Percentiles rank a stretch among this genome's conserved stretches.
phyloP scores from a whole-genome alignment of 2,113 vertebrate genomes.

The Phylloscopus trochilus region DNA sequence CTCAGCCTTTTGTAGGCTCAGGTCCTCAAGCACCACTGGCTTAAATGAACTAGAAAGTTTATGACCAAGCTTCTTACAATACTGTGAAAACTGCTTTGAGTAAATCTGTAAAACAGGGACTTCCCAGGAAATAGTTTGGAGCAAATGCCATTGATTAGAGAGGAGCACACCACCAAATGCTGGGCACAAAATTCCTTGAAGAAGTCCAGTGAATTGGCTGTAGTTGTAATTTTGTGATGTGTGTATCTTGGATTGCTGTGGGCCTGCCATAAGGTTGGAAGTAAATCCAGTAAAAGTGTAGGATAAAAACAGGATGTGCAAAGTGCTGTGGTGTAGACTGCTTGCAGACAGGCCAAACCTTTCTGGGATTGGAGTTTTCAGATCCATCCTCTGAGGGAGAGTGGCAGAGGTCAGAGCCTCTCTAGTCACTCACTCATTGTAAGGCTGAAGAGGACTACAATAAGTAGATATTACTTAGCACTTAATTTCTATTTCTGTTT shows the following conservation, averaged over 20 bases:
- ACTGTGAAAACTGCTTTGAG: background rate
- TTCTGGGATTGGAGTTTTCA: background rate
- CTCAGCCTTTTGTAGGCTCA: background rate
- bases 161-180: background rate
- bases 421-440: background rate
- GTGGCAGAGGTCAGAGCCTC: background rate
- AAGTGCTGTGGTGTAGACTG: background rate
- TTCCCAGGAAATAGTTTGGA: background rate
- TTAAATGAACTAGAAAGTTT: background rate
- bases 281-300: background rate
- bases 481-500: background rate
- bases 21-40: background rate
- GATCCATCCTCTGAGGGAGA: background rate
- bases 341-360: background rate
- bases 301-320: background rate
- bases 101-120: background rate
- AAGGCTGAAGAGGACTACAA: background rate
- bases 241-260: background rate
- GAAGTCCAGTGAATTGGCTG: background rate
- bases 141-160: background rate
- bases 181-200: background rate
- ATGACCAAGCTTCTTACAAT: background rate
- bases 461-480: background rate
- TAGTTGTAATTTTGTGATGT: background rate
- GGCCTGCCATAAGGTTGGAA: background rate